A percentile compares a stretch with the other conserved stretches of the same genome.
phyloP scores from a whole-genome alignment of 2,113 vertebrate species.

The Philantomba maxwellii region DNA sequence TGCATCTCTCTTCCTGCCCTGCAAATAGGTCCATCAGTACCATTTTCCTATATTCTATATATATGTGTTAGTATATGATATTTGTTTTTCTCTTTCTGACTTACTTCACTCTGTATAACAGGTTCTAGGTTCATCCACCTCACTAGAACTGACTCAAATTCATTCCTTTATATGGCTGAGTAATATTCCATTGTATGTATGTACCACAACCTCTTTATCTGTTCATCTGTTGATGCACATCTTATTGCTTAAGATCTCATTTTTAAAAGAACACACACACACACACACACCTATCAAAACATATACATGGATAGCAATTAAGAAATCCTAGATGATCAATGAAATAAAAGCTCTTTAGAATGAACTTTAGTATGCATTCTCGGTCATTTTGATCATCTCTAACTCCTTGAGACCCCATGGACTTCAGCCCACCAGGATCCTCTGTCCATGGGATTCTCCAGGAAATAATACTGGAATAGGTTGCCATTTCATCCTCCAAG shows the following conservation, averaged over 20 bases:
- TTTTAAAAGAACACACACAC: background rate
- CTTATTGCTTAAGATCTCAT: background rate
- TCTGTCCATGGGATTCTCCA: background rate
- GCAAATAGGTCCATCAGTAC: background rate
- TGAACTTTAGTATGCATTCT: background rate
- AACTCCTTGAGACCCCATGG: background rate
- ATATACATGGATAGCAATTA: background rate
- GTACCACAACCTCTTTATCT: background rate
- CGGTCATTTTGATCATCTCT: background rate
- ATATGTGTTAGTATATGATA: background rate
- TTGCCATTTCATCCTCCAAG: background rate
- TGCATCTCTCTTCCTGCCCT: background rate
- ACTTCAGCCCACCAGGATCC: background rate
- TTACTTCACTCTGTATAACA: background rate
- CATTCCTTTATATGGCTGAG: background rate
- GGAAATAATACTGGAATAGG: background rate
- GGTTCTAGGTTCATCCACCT: background rate
- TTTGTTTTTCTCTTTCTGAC: background rate
- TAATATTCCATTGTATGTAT: background rate
- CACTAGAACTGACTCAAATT: background rate
- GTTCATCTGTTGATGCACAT: background rate
- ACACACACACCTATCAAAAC: background rate
- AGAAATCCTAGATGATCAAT: background rate
- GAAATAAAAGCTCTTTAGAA: background rate
- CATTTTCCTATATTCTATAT: background rate